phyloP scores from a whole-genome alignment of 2,888 invertebrate species.

The Argyra leucocephala region DNA sequence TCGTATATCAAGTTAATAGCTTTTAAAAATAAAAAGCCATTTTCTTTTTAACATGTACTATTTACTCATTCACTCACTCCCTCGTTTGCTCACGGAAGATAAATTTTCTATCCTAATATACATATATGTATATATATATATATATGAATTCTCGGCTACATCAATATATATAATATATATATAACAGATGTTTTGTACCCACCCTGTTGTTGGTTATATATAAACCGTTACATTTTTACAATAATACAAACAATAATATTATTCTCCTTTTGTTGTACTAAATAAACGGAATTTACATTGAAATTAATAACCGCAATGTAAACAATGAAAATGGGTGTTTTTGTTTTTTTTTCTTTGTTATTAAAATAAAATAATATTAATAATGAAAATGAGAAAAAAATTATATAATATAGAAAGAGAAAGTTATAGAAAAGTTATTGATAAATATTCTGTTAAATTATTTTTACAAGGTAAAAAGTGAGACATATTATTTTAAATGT shows the following conservation, averaged over 20 bases:
- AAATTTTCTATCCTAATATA: not conserved
- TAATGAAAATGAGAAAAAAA: too few relatives aligned
- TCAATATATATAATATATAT: too few relatives aligned
- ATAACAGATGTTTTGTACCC: too few relatives aligned
- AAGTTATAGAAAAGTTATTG: too few relatives aligned
- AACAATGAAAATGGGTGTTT: not conserved
- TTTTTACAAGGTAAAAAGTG: too few relatives aligned
- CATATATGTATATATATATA: too few relatives aligned
- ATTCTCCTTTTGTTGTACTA: not conserved
- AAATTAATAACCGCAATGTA: slow-evolving; percentile 1
- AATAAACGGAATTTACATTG: not conserved
- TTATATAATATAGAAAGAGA: too few relatives aligned
- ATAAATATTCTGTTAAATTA: too few relatives aligned
- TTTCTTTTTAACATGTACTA: not conserved
- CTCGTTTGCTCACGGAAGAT: not conserved
- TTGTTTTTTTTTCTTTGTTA: not conserved
- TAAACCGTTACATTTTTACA: not conserved
- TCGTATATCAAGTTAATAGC: slow-evolving; percentile 1
- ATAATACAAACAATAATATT: not conserved
- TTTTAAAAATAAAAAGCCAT: not conserved
- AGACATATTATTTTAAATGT: too few relatives aligned
- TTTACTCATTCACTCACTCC: too few relatives aligned
- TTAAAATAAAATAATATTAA: not conserved
- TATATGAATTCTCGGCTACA: too few relatives aligned
- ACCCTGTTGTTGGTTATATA: not conserved